Percentiles rank a stretch among this genome's conserved stretches.
Evolutionary conservation across 2,113 vertebrate genomes (phyloP).

Genomic region (Scalopus aquaticus): DNA sequence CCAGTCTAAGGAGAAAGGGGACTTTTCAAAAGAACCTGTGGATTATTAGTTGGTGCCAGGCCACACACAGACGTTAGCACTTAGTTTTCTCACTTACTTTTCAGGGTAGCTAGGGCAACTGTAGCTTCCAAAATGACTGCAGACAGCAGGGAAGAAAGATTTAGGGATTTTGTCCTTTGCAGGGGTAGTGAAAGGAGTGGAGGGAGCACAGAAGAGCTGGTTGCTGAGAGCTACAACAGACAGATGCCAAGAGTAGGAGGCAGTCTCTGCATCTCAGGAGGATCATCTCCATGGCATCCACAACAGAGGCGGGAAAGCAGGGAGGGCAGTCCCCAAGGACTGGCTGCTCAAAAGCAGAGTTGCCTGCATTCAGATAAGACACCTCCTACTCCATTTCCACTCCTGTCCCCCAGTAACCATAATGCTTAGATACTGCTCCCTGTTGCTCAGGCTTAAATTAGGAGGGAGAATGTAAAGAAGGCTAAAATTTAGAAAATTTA

Average conservation of each 20-base stretch:
- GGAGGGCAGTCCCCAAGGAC: neutral
- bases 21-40: neutral
- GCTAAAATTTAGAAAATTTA: neutral
- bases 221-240: neutral
- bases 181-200: neutral
- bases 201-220: neutral
- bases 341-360: neutral
- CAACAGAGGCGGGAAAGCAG: neutral
- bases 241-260: neutral
- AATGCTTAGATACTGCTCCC: neutral
- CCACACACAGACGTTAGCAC: neutral
- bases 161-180: neutral
- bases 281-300: neutral
- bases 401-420: neutral
- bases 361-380: neutral
- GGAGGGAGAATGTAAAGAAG: neutral
- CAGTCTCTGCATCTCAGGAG: neutral
- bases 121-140: conserved; percentile 5
- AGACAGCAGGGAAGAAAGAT: neutral
- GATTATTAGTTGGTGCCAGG: neutral
- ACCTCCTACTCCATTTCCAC: neutral
- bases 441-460: neutral
- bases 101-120: neutral
- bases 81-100: neutral
- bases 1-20: neutral